Evolutionary conservation across 2,113 vertebrate species (phyloP), one percentile per base, ranked within the genome.

Genomic region (Thomomys bottae): DNA sequence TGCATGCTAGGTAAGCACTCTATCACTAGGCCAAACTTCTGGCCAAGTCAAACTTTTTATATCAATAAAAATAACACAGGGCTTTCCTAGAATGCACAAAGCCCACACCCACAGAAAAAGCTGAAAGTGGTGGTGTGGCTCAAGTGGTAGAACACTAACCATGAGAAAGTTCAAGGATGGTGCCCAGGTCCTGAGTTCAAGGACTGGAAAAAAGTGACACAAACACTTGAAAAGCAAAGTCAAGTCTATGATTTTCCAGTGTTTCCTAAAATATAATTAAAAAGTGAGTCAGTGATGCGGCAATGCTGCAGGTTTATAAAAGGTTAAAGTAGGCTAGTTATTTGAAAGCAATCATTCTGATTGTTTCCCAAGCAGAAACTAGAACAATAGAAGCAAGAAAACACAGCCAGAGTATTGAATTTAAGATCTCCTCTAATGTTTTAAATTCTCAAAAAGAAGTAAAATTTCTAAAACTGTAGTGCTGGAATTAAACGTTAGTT

Each of bases 221-320:
- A 42, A 91, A 64, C 61, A 89, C 30, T 32, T 76, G 12, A 34
- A 71, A 77, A 77, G 85, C 34, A 72, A 72, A 75, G n/a, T 68
- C 66, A 30, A 23, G 66, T 45, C 8, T 8, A 42, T 86, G 38
- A 40, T 93, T 88, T 91, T 84, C 63, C 5, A 79, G 15, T 71
- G 30, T 28, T 78, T 80, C 61, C 63, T 71, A 84, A 79, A 92
- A 83, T 3, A 11, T 38, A 68, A 40, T 88, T 75, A 88, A 64
- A 91, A 93, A 54, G 49, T 49, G 10, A 94, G 36, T 57, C 78
- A 87, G 21, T 67, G 42, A 4, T 92, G 28, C 61, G 68, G 14
- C 21, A 3, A 18, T 30, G 30, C 28, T 84, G 20, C 36, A 85
- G 73, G 42, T n/a, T 76, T 89, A 40, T 2, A n/a, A 76, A 49